These are phyloP conservation scores for Dysmachus trigonus DNA, from an alignment of 2,888 invertebrate genomes.

Conservation along the genomic window DNA sequence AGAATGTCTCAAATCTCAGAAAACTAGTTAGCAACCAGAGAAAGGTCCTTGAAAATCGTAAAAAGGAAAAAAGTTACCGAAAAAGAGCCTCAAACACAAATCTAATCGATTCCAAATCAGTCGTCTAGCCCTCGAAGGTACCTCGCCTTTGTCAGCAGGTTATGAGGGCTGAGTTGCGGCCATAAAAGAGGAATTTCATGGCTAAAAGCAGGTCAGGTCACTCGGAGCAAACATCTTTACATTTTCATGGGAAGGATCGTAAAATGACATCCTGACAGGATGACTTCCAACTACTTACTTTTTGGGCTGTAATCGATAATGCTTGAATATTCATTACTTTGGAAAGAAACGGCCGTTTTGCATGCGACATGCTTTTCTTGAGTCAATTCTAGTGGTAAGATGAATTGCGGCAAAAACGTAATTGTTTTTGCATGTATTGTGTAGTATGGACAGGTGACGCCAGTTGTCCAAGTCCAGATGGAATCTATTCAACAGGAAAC, in stretches of 20 bases:
- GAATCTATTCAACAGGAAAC: background rate
- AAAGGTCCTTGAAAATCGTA: conserved; percentile 27
- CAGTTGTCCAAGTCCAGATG: background rate
- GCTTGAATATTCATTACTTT: background rate
- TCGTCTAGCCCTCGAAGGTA: background rate
- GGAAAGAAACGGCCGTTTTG: background rate
- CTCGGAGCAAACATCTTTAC: background rate
- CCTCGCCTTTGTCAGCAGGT: background rate
- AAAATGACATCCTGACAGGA: background rate
- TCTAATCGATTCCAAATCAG: conserved; percentile 18
- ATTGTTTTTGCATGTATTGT: background rate
- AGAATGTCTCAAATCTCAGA: background rate
- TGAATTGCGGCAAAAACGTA: background rate
- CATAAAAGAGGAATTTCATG: background rate
- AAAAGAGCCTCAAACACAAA: background rate
- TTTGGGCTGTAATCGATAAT: background rate
- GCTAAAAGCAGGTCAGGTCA: background rate
- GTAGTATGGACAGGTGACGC: background rate
- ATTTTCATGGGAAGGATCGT: conserved; percentile 8
- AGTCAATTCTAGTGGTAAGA: background rate
- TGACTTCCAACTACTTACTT: background rate
- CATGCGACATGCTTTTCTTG: background rate
- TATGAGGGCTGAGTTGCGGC: background rate
- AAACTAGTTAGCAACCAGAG: conserved; percentile 28
- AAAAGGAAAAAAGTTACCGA: conserved; percentile 15